Conservation (phyloP, 2,113 vertebrate genomes). For the Laticauda laticaudata region DNA sequence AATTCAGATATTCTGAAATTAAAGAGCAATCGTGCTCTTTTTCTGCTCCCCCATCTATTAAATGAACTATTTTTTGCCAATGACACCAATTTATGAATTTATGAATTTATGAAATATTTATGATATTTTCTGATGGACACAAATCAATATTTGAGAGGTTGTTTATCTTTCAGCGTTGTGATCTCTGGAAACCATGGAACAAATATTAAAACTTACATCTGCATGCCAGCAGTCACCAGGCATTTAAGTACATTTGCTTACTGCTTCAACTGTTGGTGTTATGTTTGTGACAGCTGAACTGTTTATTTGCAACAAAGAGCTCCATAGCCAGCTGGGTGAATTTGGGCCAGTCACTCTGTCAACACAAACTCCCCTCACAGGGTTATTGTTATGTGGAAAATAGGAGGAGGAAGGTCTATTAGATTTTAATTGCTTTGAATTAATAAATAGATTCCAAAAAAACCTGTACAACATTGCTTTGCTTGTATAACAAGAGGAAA, state of each 20-base stretch:
- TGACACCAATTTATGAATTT: background rate
- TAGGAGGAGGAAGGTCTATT: background rate
- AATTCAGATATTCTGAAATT: background rate
- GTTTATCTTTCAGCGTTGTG: background rate
- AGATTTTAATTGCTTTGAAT: background rate
- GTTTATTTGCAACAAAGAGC: background rate
- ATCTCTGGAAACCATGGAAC: background rate
- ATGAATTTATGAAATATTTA: no score
- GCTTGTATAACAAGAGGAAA: background rate
- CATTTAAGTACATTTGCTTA: conserved; percentile 1
- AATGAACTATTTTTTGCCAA: background rate
- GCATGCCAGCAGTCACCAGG: background rate
- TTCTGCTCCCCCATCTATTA: background rate
- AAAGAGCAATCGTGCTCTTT: background rate
- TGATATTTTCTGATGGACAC: background rate
- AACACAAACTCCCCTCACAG: background rate
- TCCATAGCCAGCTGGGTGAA: background rate
- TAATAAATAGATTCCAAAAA: background rate
- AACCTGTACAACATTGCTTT: background rate
- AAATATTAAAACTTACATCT: background rate
- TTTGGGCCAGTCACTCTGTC: background rate
- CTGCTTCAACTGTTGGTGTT: background rate
- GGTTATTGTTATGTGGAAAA: background rate
- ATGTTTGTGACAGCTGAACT: background rate
- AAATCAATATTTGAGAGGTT: conserved; percentile 2